Evolutionary conservation across 2,888 invertebrate genomes (phyloP).

Genomic region (Baccha elongata): DNA sequence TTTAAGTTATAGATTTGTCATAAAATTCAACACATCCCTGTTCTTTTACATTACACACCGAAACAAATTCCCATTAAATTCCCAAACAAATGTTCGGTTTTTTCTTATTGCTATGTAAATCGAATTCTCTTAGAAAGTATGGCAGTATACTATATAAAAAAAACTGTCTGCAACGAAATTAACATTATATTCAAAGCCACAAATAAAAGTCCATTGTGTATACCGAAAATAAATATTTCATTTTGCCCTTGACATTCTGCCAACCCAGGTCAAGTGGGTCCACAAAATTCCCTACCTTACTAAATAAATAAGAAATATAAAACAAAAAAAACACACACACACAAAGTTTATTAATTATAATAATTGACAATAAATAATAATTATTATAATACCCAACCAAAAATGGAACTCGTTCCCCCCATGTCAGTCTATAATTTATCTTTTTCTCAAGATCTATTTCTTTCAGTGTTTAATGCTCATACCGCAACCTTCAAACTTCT

Average conservation of each 20-base stretch:
- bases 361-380: slow-evolving; percentile 57
- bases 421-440: slow-evolving; percentile 9
- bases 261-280: slow-evolving; percentile 16
- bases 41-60: too few relatives aligned
- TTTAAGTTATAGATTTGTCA: too few relatives aligned
- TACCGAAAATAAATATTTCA: background rate
- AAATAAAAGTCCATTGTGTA: too few relatives aligned
- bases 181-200: too few relatives aligned
- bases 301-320: background rate
- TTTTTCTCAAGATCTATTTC: slow-evolving; percentile 33
- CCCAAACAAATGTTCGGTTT: too few relatives aligned
- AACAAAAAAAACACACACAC: slow-evolving; percentile 5
- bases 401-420: slow-evolving; percentile 20
- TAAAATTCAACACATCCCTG: too few relatives aligned
- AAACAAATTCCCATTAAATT: too few relatives aligned
- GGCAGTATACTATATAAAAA: too few relatives aligned
- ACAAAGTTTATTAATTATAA: slow-evolving; percentile 44
- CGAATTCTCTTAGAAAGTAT: too few relatives aligned
- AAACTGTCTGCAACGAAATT: too few relatives aligned
- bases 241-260: slow-evolving; percentile 18
- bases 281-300: slow-evolving; percentile 6
- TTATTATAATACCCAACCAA: slow-evolving; percentile 30
- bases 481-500: slow-evolving; percentile 60
- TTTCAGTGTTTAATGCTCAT: slow-evolving; percentile 23
- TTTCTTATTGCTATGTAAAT: too few relatives aligned